A percentile compares a stretch with the other conserved stretches of the same genome.
Conservation (phyloP, 2,113 vertebrate species). For the Pelobates fuscus region DNA sequence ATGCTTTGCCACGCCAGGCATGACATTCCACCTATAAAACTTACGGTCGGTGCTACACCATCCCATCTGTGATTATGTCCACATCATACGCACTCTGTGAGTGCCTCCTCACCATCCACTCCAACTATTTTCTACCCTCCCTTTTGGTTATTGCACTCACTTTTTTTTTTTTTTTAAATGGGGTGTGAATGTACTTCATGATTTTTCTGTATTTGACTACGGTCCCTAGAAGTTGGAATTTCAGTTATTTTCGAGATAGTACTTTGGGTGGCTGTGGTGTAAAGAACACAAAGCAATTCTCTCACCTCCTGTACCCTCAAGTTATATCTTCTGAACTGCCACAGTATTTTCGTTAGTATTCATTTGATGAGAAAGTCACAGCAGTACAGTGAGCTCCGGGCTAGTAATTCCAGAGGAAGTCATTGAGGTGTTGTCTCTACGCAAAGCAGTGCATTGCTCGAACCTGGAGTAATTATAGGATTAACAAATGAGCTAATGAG, state of each 20-base stretch:
- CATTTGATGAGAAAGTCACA: no score
- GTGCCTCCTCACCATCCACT: conserved; percentile 65
- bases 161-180: conserved; percentile 52
- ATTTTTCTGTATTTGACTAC: background rate
- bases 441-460: no score
- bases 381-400: no score
- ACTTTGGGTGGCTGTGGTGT: background rate
- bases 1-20: background rate
- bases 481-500: no score
- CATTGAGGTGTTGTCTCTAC: no score
- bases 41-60: conserved; percentile 36
- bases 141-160: conserved; percentile 56
- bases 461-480: no score
- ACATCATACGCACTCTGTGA: conserved; percentile 79
- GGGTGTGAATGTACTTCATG: conserved; percentile 19
- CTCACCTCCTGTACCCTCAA: no score
- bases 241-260: background rate
- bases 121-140: conserved; percentile 56
- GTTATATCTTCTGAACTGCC: no score
- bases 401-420: no score
- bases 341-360: no score
- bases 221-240: conserved; percentile 1
- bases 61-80: conserved; percentile 43
- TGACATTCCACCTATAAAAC: conserved; percentile 41
- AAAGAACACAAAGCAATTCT: background rate